phyloP scores from a whole-genome alignment of 2,797 vertebrate species.

The Cossypha heuglini region DNA sequence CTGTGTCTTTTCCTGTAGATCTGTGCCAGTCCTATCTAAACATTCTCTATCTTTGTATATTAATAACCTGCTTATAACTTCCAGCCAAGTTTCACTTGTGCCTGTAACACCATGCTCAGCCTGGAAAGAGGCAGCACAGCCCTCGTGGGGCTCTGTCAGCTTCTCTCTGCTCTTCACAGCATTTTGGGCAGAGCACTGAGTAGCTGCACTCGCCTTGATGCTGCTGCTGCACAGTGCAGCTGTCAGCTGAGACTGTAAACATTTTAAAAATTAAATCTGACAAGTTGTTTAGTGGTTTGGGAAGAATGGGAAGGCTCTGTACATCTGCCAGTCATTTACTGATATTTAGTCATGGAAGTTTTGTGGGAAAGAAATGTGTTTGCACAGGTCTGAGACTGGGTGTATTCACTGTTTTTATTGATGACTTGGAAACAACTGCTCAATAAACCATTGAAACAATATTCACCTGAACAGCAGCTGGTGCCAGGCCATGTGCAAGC shows the following conservation, averaged over 20 bases:
- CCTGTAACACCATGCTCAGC: neutral
- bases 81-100: neutral
- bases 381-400: neutral
- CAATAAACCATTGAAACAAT: neutral
- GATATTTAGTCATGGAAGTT: neutral
- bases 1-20: conserved; percentile 10
- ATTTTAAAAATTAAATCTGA: conserved; percentile 21
- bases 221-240: neutral
- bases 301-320: neutral
- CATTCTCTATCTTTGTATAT: neutral
- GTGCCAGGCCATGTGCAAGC: accelerated
- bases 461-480: neutral
- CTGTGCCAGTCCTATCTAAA: conserved; percentile 16
- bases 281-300: neutral
- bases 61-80: neutral
- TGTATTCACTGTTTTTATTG: neutral
- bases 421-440: neutral
- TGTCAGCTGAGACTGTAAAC: conserved; percentile 12
- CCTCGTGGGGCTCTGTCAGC: neutral
- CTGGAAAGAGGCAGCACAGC: neutral
- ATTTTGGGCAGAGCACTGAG: neutral
- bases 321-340: neutral
- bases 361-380: neutral
- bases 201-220: neutral
- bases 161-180: neutral